These are phyloP conservation scores for Trogon melanurus DNA, from an alignment of 2,113 vertebrate species.

Conservation along the genomic window DNA sequence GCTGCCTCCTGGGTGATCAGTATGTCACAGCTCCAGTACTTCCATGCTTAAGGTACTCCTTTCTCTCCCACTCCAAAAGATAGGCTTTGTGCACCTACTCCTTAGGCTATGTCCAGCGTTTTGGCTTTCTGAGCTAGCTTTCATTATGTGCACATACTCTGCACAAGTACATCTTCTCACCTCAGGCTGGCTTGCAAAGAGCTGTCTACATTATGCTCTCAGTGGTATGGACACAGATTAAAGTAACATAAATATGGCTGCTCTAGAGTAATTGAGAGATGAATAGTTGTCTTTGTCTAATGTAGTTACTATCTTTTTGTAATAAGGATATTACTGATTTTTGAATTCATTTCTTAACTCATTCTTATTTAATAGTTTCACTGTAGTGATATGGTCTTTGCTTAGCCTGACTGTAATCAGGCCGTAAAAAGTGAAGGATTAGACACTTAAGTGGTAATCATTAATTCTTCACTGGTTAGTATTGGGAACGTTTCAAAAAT, in stretches of 20 bases:
- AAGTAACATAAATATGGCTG: neutral
- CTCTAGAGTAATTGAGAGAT: neutral
- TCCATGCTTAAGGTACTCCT: neutral
- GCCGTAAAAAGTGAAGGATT: neutral
- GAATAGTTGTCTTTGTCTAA: neutral
- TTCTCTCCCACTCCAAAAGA: neutral
- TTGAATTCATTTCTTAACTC: neutral
- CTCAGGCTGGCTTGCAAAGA: neutral
- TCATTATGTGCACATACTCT: neutral
- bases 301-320: neutral
- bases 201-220: neutral
- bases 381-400: neutral
- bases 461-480: neutral
- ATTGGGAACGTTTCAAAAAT: neutral
- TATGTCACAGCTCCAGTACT: neutral
- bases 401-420: neutral
- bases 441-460: neutral
- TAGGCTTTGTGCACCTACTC: neutral
- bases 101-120: neutral
- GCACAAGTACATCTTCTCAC: accelerated
- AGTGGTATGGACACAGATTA: neutral
- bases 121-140: neutral
- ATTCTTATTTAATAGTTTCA: neutral
- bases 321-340: neutral
- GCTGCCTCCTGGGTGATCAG: neutral